Base-by-base conservation (phyloP, 2,113 vertebrate species). In the Junco hyemalis region DNA sequence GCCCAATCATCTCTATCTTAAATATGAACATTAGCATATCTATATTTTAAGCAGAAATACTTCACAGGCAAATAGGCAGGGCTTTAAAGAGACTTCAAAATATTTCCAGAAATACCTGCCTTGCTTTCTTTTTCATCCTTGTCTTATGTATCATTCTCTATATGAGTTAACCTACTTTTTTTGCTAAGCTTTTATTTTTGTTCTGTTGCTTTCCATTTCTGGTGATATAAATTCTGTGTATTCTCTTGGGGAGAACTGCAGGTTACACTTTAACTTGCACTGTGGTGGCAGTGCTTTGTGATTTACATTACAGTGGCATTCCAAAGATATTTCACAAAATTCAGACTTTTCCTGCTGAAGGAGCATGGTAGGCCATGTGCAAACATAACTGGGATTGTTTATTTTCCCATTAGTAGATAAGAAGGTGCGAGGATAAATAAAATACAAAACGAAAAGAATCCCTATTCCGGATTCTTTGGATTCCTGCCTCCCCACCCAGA, bases 401-500 rank as follows among this genome's bases (percentile, higher is more conserved):
- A 2, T 82, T 95, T 91, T 91, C 76, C 85, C 65, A 14, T 44
- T 51, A 23, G 44, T 35, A 59, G 85, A 85, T 95, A 94, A 89
- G 83, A 50, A 86, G 53, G 44, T 71, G 57, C 5, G 2, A 63
- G 73, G 35, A 47, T 51, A 81, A 96, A 73, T 80, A 57, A 89
- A 91, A 71, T 47, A 73, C 33, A 80, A 73, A 92, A 80, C 48
- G 25, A 45, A 63, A 90, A 78, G 74, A 66, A 90, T 74, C 64
- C 15, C 50, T 54, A 3, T 69, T 68, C 24, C 1, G 9, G 83
- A 88, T 97, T 90, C 92, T 68, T 97, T 36, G 20, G 81, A 97
- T 96, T 90, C 82, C 71, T 96, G 50, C 56, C 45, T 96, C 93
- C 90, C 64, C 92, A 83, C 93, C 92, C 81, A 31, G 64, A 65